Base-by-base conservation (phyloP, 2,888 invertebrate genomes). In the Idaea aversata region DNA sequence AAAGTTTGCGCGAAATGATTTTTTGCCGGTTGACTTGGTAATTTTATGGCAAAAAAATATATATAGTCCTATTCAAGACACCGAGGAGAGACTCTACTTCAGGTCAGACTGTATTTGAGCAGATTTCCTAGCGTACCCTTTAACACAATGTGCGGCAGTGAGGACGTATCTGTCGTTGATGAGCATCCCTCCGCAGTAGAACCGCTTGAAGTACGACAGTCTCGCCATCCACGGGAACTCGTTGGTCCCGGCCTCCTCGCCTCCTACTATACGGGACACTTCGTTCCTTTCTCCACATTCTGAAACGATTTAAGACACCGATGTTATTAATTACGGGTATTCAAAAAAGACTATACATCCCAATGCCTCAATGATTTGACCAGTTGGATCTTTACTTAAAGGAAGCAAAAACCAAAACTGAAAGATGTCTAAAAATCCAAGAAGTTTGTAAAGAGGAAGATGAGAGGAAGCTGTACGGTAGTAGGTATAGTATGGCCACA, bases 161-260 rank as follows among this genome's bases (percentile, higher is more conserved):
- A 98, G 89, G 34, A 98, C 97, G 78, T 97, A 98, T 88, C 96
- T 94, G 88, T 98, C 97, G 80, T 97, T 97, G 85, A 98, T 96
- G 70, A 97, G 93, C 89, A 97, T 96, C 61, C 97, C 97, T 15
- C 97, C 98, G 80, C 98, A 98, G 87, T 98, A 98, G 91, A 98
- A 98, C 78, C 96, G 94, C 86, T 97, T 97, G 88, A 97, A 96
- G 89, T 98, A 98, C 4, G 96, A 96, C 62, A 98, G 93, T 64
- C 97, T 94, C 15, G 95, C 97, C 95, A 98, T 97, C 98, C 98
- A 98, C 5, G 98, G 98, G 85, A 96, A 97, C 86, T 97, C 97
- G 81, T 97, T 96, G 76, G 95, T 91, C 57, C 94, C 94, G 0
- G 97, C 95, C 16, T 96, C 95, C 64, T 94, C 94, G 0, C 98